Percentiles rank a stretch among this genome's conserved stretches.
phyloP scores from a whole-genome alignment of 2,797 vertebrate species.

The Eulemur albifrons region DNA sequence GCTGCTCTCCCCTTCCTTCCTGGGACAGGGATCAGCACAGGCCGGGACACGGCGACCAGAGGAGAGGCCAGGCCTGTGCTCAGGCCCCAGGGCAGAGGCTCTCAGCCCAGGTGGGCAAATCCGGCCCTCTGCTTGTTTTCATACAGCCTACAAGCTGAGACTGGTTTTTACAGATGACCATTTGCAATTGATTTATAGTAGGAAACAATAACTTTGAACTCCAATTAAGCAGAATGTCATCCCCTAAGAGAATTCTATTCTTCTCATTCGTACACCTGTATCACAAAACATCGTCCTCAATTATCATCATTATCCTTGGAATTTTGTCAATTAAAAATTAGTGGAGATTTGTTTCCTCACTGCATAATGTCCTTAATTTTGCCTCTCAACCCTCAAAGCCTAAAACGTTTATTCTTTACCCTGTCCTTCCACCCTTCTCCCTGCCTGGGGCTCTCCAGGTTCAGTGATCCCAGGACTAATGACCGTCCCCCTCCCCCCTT shows the following conservation, averaged over 20 bases:
- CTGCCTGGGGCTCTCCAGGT: neutral
- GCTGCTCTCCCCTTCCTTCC: neutral
- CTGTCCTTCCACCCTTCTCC: neutral
- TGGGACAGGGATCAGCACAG: neutral
- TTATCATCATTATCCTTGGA: neutral
- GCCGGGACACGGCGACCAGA: fast-evolving
- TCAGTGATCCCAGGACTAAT: neutral
- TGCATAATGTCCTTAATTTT: neutral
- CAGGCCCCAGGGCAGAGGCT: neutral
- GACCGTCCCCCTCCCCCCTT: neutral
- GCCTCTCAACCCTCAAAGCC: neutral
- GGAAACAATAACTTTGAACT: neutral
- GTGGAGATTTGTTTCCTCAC: neutral
- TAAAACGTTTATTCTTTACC: neutral
- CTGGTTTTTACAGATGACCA: neutral
- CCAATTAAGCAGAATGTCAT: neutral
- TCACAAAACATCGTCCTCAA: neutral
- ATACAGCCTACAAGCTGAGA: neutral
- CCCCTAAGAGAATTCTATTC: neutral
- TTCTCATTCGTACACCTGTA: neutral
- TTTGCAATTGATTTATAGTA: neutral
- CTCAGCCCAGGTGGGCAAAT: neutral
- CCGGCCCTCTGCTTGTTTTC: neutral
- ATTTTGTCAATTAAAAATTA: neutral
- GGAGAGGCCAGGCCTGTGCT: neutral